Evolutionary conservation across 2,797 vertebrate species (phyloP), one percentile per base, ranked within the genome.

Genomic region (Eulemur rubriventer): DNA sequence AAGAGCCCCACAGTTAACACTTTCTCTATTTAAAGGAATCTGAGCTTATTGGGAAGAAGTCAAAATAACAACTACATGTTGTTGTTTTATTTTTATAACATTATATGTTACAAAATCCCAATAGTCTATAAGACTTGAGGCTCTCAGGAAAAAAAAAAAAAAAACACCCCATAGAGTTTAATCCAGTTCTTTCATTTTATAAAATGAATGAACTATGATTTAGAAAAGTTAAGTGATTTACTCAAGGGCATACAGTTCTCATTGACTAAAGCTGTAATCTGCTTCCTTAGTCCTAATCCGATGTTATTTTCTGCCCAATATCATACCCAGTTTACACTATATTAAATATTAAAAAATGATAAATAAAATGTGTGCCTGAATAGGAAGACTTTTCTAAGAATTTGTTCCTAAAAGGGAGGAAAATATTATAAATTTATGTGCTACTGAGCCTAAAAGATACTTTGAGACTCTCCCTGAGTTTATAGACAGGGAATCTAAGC

Each of bases 21-120:
- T 63, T 92, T 91, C 48, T 76, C 50, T 93, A 55, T 75, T 82
- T 86, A 83, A 89, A 92, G 80, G 28, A 79, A 73, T 89, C 57
- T 79, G 61, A 89, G 46, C 26, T 79, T 85, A 33, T 46, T 81
- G 48, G 26, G 30, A 85, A 95, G 33, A 86, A 82, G 6, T 86
- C 28, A 85, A 89, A 95, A 61, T 73, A 82, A 91, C 16, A 75
- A 93, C 82, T 67, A 35, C 20, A 81, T 69, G 11, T 70, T 86
- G 52, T 76, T 48, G 22, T 85, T 89, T 89, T 59, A 33, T 22
- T 90, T 96, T 72, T 57, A 43, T 94, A 86, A 75, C 35, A 73
- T 89, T 93, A 35, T 24, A 30, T 38, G 55, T 59, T 59, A 48
- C 17, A 82, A 95, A 72, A 95, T 55, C n/a, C 10, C 59, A 89